phyloP scores from a whole-genome alignment of 2,113 vertebrate genomes.

The Ancistrus triradiatus region DNA sequence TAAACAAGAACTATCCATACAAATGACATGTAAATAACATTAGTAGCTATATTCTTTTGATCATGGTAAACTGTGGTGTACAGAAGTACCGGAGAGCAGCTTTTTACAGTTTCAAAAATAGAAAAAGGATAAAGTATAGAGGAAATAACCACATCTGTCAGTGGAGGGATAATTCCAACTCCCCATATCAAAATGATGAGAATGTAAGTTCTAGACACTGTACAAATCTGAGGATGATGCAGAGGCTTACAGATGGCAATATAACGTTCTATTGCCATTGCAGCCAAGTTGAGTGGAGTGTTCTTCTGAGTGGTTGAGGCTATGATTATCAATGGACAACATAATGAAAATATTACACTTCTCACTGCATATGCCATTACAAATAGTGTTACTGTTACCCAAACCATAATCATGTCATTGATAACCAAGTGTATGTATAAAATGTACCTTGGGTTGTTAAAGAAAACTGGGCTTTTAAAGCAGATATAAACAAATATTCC shows the following conservation, averaged over 20 bases:
- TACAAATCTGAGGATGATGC: conserved; percentile 51
- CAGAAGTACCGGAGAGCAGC: conserved; percentile 1
- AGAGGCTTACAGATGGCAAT: conserved; percentile 53
- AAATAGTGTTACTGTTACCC: conserved; percentile 9
- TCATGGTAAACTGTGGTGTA: neutral
- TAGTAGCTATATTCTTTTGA: neutral
- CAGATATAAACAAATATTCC: conserved; percentile 34
- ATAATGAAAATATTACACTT: conserved; percentile 23
- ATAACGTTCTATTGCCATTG: conserved; percentile 60
- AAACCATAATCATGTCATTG: conserved; percentile 46
- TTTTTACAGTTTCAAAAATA: neutral
- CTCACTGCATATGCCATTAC: conserved; percentile 10
- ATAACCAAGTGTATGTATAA: conserved; percentile 47
- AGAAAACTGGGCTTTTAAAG: conserved; percentile 36
- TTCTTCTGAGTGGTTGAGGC: conserved; percentile 41
- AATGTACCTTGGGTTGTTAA: conserved; percentile 40
- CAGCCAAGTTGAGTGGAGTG: conserved; percentile 59
- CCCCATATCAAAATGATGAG: conserved; percentile 45
- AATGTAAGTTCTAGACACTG: conserved; percentile 41
- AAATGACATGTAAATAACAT: neutral
- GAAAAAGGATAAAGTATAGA: neutral
- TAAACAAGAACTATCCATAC: conserved; percentile 51
- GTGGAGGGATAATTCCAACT: conserved; percentile 6
- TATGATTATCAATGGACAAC: conserved; percentile 21
- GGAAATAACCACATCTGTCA: conserved; percentile 46